Conservation (phyloP, 1,140 invertebrate genomes). For the Cydia strobilella region DNA sequence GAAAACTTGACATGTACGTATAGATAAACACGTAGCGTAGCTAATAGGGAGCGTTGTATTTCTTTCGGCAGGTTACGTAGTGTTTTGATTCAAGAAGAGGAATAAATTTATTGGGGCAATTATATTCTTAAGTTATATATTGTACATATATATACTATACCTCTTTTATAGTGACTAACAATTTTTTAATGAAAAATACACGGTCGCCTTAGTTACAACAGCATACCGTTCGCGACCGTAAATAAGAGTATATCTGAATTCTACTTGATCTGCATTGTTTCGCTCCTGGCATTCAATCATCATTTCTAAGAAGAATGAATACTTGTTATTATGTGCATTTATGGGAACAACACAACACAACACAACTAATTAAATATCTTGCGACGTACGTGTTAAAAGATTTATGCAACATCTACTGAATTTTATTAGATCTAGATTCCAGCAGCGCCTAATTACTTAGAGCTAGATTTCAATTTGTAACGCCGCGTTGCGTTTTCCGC, state of each 20-base stretch:
- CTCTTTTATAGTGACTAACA: too few species aligned
- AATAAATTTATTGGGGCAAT: background rate
- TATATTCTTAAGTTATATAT: too few species aligned
- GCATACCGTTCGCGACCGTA: too few species aligned
- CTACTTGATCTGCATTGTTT: too few species aligned
- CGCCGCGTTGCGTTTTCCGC: background rate
- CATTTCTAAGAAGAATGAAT: too few species aligned
- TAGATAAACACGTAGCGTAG: background rate
- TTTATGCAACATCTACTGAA: background rate
- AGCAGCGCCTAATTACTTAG: constrained; percentile 4
- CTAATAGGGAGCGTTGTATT: background rate
- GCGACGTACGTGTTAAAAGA: background rate
- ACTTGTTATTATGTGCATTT: background rate
- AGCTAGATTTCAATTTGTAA: constrained; percentile 11
- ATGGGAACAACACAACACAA: too few species aligned
- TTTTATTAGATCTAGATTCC: background rate
- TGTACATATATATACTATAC: too few species aligned
- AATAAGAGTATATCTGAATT: too few species aligned
- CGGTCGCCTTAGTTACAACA: too few species aligned
- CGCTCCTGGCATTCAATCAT: too few species aligned
- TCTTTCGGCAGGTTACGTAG: background rate
- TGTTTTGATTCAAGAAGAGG: background rate
- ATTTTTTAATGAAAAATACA: too few species aligned
- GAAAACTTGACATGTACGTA: background rate
- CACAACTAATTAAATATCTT: background rate